These are phyloP conservation scores for Dipodomys merriami DNA, from an alignment of 2,113 vertebrate genomes.

Conservation along the genomic window DNA sequence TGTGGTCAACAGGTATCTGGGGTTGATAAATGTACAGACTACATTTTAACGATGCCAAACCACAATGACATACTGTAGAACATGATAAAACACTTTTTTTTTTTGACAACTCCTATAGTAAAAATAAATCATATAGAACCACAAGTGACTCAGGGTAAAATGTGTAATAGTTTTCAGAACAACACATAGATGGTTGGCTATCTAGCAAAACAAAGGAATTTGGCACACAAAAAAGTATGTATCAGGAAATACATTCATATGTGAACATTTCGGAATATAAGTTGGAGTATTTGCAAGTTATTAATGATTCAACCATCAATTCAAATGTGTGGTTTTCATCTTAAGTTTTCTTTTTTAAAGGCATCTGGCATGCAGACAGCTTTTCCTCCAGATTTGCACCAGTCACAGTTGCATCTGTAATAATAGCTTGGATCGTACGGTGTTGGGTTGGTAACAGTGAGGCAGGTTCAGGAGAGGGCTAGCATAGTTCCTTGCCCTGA, in stretches of 20 bases:
- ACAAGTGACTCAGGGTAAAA: slow-evolving; percentile 39
- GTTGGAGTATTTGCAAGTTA: background rate
- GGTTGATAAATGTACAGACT: slow-evolving; percentile 63
- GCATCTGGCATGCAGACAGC: background rate
- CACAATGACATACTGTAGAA: slow-evolving; percentile 51
- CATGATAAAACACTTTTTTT: slow-evolving; percentile 7
- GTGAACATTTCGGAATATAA: background rate
- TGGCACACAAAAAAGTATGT: background rate
- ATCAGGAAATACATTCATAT: slow-evolving; percentile 2
- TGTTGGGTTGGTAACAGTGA: background rate
- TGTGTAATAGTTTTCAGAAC: slow-evolving; percentile 20
- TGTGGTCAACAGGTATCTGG: slow-evolving; percentile 78
- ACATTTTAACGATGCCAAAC: slow-evolving; percentile 65
- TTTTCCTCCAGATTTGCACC: background rate
- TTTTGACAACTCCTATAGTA: slow-evolving; percentile 44
- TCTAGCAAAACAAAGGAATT: slow-evolving; percentile 41
- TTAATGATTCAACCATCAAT: background rate
- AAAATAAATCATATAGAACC: slow-evolving; percentile 60
- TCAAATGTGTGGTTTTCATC: background rate
- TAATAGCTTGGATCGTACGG: background rate
- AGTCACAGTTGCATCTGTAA: background rate
- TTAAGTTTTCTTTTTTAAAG: background rate
- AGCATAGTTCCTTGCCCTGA: background rate
- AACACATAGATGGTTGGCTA: background rate
- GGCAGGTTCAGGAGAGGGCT: background rate